A percentile compares a stretch with the other conserved stretches of the same genome.
Evolutionary conservation across 2,888 invertebrate species (phyloP).

Genomic region (Pristionchus fissidentatus): DNA sequence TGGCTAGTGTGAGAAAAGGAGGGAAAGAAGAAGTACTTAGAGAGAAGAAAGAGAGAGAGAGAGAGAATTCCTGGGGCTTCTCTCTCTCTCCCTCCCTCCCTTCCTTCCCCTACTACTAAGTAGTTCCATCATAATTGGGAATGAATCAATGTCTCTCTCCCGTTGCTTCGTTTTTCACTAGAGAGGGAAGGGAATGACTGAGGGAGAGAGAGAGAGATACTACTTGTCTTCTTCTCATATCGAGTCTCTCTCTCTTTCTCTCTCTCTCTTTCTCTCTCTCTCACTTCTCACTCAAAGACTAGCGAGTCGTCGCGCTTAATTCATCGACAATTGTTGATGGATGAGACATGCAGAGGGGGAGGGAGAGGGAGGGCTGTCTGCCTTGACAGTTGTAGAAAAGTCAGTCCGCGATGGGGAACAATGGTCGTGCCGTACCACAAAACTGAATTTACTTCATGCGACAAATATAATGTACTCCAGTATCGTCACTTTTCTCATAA

Average conservation of each 20-base stretch:
- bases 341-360: no score
- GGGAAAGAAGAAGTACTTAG: not conserved
- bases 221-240: constrained; percentile 12
- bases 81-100: no score
- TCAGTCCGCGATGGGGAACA: no score
- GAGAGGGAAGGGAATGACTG: no score
- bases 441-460: no score
- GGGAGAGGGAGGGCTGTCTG: no score
- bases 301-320: not conserved
- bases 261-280: not conserved
- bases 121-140: constrained; percentile 31
- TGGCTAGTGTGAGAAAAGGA: constrained; percentile 28
- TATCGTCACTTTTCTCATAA: no score
- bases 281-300: not conserved
- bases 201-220: not conserved
- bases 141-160: constrained; percentile 39
- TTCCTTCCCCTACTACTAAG: not conserved
- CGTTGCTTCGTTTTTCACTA: no score
- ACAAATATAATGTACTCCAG: no score
- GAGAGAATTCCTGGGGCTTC: constrained; percentile 19
- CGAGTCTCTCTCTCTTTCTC: not conserved
- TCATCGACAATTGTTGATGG: constrained; percentile 38
- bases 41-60: constrained; percentile 1
- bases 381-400: no score
- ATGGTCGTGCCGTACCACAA: no score